A percentile compares a stretch with the other conserved stretches of the same genome.
phyloP scores from a whole-genome alignment of 2,888 invertebrate species.

The Andricus curvator region DNA sequence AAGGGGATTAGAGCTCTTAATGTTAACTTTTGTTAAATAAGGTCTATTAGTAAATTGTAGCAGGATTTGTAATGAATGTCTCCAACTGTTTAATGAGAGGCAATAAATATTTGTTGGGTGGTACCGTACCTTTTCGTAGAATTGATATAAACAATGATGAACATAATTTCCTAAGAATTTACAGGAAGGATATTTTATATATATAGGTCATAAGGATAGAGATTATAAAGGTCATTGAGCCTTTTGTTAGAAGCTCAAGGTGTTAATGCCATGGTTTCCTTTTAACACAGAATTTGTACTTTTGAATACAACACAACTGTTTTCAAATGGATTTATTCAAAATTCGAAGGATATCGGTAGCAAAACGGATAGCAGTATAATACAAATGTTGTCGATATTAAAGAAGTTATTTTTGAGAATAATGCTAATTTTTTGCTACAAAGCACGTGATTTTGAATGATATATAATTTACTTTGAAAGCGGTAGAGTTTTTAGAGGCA shows the following conservation, averaged over 20 bases:
- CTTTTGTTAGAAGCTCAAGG: too few relatives aligned
- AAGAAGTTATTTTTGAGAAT: not conserved
- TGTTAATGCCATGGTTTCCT: too few relatives aligned
- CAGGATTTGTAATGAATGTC: conserved; percentile 8
- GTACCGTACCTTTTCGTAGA: not conserved
- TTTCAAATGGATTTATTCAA: not conserved
- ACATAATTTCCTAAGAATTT: not conserved
- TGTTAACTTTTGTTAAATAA: not conserved
- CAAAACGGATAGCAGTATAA: not conserved
- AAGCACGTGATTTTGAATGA: not conserved
- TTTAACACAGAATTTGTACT: too few relatives aligned
- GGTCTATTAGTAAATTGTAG: not conserved
- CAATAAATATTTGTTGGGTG: too few relatives aligned
- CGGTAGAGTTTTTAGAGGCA: not conserved
- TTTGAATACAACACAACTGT: not conserved
- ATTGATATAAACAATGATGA: not conserved
- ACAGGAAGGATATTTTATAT: not conserved
- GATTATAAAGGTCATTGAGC: not conserved
- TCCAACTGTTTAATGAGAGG: not conserved
- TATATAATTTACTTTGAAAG: not conserved
- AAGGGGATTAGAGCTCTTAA: not conserved
- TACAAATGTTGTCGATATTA: not conserved
- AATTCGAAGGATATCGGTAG: not conserved
- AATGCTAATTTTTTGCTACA: not conserved
- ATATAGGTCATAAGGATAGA: not conserved